phyloP scores from a whole-genome alignment of 1,140 invertebrate genomes.

The Akabosia matsudoensis region DNA sequence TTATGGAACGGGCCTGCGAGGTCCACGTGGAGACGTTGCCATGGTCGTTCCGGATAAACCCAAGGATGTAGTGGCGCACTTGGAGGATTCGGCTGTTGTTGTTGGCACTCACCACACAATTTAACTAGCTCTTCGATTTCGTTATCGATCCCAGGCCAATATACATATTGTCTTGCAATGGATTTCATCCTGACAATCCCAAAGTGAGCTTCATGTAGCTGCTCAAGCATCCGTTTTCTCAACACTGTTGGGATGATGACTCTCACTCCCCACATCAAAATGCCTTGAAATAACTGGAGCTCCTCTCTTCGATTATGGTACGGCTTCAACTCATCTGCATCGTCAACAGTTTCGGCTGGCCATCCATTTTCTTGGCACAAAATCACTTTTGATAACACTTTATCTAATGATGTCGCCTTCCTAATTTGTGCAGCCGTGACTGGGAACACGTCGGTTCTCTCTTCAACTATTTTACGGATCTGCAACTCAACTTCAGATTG shows the following conservation, averaged over 20 bases:
- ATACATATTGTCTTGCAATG: constrained; percentile 33
- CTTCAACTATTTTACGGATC: neutral
- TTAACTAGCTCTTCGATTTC: constrained; percentile 33
- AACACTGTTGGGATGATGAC: constrained; percentile 51
- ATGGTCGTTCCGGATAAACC: constrained; percentile 25
- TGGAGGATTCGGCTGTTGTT: constrained; percentile 24
- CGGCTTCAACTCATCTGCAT: neutral
- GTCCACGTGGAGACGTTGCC: constrained; percentile 32
- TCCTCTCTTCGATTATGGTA: constrained; percentile 37
- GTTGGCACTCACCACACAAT: constrained; percentile 36
- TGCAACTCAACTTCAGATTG: neutral
- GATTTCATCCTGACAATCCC: constrained; percentile 42
- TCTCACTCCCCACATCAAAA: constrained; percentile 48
- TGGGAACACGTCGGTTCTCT: neutral
- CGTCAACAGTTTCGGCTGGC: neutral
- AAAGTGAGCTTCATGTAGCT: constrained; percentile 52
- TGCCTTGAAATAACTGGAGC: constrained; percentile 34
- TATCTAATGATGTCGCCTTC: neutral
- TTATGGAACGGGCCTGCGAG: constrained; percentile 26
- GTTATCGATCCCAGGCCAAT: constrained; percentile 38
- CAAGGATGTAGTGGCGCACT: constrained; percentile 28
- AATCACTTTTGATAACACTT: neutral
- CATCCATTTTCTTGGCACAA: neutral
- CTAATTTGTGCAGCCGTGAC: constrained; percentile 14
- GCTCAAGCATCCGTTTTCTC: constrained; percentile 46